These are phyloP conservation scores for Drosophila bipectinata DNA, from an alignment of 1,140 invertebrate genomes.

Conservation along the genomic window DNA sequence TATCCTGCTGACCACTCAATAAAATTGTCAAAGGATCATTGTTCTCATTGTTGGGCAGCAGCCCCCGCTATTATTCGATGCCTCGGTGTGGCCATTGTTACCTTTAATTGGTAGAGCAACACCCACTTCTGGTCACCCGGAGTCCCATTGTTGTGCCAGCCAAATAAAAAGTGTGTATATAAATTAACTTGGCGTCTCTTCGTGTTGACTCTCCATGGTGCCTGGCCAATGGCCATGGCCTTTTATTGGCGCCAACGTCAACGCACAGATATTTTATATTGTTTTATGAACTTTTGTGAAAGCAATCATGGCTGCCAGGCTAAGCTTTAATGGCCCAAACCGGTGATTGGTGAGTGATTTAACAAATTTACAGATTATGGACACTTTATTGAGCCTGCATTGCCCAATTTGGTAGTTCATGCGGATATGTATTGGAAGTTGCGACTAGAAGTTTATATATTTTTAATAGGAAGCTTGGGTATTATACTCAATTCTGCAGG, in stretches of 20 bases:
- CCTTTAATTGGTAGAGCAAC: constrained; percentile 1
- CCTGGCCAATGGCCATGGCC: constrained; percentile 54
- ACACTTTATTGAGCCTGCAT: constrained; percentile 60
- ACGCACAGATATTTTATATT: background rate
- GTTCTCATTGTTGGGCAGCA: constrained; percentile 50
- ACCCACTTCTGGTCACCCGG: constrained; percentile 9
- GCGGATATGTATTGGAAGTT: background rate
- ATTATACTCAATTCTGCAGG: too few species aligned
- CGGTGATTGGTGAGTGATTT: constrained; percentile 68
- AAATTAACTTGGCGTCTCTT: background rate
- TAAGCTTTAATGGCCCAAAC: constrained; percentile 34
- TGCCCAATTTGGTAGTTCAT: constrained; percentile 12
- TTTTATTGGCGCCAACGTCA: constrained; percentile 3
- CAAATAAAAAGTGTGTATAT: constrained; percentile 1
- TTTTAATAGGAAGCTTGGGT: too few species aligned
- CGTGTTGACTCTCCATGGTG: background rate
- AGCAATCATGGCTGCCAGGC: constrained; percentile 1
- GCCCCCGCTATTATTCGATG: constrained; percentile 3
- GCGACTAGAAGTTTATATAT: too few species aligned
- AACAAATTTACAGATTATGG: constrained; percentile 77
- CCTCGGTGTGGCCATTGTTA: constrained; percentile 1
- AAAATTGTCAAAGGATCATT: constrained; percentile 68
- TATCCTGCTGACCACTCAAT: constrained; percentile 12
- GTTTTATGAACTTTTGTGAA: constrained; percentile 8
- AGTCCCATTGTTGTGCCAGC: background rate